Conservation (phyloP, 2,888 invertebrate genomes). For the Leptinotarsa juncta region DNA sequence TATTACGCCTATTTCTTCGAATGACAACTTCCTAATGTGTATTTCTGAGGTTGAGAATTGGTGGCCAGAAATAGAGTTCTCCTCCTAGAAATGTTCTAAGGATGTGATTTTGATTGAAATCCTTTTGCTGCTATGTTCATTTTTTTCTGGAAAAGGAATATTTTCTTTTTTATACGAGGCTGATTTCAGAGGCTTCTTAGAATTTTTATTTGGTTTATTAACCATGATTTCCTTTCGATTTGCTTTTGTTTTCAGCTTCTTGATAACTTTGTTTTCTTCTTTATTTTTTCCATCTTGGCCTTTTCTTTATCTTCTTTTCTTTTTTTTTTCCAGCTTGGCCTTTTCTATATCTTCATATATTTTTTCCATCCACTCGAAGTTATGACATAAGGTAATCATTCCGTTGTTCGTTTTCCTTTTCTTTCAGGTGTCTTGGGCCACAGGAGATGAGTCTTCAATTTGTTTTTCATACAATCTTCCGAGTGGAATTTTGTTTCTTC, state of each 20-base stretch:
- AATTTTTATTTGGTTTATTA: background rate
- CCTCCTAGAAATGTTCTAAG: slow-evolving; percentile 1
- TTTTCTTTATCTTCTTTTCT: too few species aligned
- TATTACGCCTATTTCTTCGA: background rate
- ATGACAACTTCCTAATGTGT: too few species aligned
- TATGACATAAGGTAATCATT: background rate
- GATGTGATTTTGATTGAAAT: background rate
- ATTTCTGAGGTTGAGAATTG: background rate
- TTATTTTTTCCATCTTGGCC: too few species aligned
- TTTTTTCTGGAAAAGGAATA: background rate
- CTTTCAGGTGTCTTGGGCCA: background rate
- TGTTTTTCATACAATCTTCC: background rate
- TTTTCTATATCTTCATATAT: background rate
- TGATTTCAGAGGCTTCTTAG: background rate
- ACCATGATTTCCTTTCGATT: background rate
- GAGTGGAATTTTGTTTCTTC: background rate
- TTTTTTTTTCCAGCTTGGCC: too few species aligned
- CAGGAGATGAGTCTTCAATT: background rate
- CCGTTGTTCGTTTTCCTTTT: background rate
- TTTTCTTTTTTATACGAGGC: background rate
- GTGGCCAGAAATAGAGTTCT: slow-evolving; percentile 1
- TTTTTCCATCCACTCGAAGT: background rate
- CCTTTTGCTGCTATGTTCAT: background rate
- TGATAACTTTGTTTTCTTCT: background rate
- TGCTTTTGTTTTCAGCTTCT: slow-evolving; percentile 4